Evolutionary conservation across 2,113 vertebrate species (phyloP).

Genomic region (Gnathonemus longibarbis): DNA sequence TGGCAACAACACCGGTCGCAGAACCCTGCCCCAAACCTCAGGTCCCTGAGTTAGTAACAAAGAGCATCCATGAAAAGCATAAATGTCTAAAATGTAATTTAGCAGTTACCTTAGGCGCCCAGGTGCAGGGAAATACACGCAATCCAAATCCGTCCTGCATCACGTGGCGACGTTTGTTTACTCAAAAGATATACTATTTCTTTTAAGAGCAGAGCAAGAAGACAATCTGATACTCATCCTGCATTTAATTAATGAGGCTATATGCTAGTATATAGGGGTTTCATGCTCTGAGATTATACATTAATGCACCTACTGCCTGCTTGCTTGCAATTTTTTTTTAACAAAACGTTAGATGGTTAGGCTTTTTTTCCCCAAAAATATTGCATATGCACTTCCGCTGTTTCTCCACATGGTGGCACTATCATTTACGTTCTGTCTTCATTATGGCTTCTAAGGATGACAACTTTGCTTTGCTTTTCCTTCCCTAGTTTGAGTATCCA

Average conservation of each 20-base stretch:
- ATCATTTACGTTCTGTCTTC: slow-evolving; percentile 25
- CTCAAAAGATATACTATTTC: slow-evolving; percentile 39
- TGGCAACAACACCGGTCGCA: slow-evolving; percentile 40
- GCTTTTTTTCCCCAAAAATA: not conserved
- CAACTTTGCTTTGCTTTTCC: not conserved
- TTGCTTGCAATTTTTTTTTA: slow-evolving; percentile 26
- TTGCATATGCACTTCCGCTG: not conserved
- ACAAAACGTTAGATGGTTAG: slow-evolving; percentile 10
- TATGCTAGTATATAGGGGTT: slow-evolving; percentile 39
- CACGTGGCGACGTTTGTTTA: slow-evolving; percentile 34
- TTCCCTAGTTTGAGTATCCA: not conserved
- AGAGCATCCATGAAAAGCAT: slow-evolving; percentile 42
- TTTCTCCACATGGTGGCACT: not conserved
- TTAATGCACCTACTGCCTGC: slow-evolving; percentile 21
- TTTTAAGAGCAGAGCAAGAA: slow-evolving; percentile 45
- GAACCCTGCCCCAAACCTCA: slow-evolving; percentile 46
- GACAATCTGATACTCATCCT: slow-evolving; percentile 34
- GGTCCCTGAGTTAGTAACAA: slow-evolving; percentile 72
- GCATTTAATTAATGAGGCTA: slow-evolving; percentile 29
- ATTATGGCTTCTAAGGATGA: slow-evolving; percentile 24
- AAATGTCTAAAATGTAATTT: slow-evolving; percentile 35
- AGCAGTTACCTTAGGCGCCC: slow-evolving; percentile 36
- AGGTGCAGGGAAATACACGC: slow-evolving; percentile 25
- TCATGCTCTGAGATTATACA: slow-evolving; percentile 31
- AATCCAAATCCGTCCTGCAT: slow-evolving; percentile 25